phyloP scores from a whole-genome alignment of 92 coral and sea anemone genomes.

The Zoanthus solanderi region DNA sequence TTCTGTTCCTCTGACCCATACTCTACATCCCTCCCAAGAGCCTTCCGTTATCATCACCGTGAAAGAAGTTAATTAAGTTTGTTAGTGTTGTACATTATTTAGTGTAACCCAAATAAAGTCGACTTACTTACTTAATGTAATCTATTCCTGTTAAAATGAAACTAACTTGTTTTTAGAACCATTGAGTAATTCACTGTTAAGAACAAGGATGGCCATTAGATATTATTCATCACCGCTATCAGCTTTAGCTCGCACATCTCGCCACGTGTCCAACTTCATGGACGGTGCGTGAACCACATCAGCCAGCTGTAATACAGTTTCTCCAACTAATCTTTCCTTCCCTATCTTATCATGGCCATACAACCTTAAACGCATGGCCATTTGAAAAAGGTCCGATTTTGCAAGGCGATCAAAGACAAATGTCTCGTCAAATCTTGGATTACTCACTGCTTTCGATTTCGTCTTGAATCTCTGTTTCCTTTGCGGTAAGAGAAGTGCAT shows the following conservation, averaged over 20 bases:
- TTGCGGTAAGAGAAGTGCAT: slow-evolving; percentile 83
- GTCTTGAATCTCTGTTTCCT: slow-evolving; percentile 91
- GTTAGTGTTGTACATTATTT: no score
- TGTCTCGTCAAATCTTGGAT: slow-evolving; percentile 92
- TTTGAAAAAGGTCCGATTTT: slow-evolving; percentile 82
- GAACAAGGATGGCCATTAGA: slow-evolving; percentile 50
- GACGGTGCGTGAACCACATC: slow-evolving; percentile 83
- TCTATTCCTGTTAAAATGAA: no score
- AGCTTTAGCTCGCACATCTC: slow-evolving; percentile 70
- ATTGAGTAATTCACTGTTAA: slow-evolving; percentile 9
- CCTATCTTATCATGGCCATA: slow-evolving; percentile 86
- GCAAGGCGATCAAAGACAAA: slow-evolving; percentile 89
- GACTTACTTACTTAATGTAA: no score
- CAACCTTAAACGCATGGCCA: slow-evolving; percentile 86
- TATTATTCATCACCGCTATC: slow-evolving; percentile 45
- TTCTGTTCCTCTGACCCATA: not conserved
- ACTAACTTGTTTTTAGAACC: not conserved
- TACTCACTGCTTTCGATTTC: slow-evolving; percentile 73
- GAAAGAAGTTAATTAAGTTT: no score
- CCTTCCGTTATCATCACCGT: not conserved
- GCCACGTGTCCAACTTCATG: slow-evolving; percentile 78
- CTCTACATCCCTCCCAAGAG: not conserved
- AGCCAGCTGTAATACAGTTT: slow-evolving; percentile 84
- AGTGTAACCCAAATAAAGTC: no score
- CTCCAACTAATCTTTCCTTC: slow-evolving; percentile 87